Base-by-base conservation (phyloP, 2,888 invertebrate genomes). In the Volucella bombylans region DNA sequence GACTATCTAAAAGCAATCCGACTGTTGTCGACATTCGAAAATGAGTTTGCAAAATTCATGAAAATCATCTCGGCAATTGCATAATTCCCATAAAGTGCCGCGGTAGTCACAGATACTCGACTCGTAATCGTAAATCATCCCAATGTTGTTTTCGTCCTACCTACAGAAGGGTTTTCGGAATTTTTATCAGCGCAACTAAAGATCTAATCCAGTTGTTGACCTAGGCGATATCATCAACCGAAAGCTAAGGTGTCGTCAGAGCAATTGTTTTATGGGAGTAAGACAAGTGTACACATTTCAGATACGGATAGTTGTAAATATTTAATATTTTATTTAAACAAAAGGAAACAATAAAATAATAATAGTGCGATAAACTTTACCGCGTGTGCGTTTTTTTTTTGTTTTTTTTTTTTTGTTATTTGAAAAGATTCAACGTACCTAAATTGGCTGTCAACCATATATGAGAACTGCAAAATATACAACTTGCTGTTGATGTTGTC, bases 331-430 rank as follows among this genome's bases (percentile, higher is more conserved):
- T 78, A 62, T 65, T 55, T 76, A 61, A 45, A 41, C 52, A 54
- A 10, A 14, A 41, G 52, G 18, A 71, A 72, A 78, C 55, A 74
- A 82, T 72, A 82, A 71, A 72, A 78, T 49, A 74, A 82, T 72
- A 82, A 78, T 41, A 78, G 57, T 49, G 43, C 65, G 69, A 80
- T 67, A 54, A 73, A 74, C 80, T 74, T 62, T 55, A 50, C 47
- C 47, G 73, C 61, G 47, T 61, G 69, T 55, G 49, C 11, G 49
- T 1, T 6, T 12, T 12, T 49, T 31, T 49, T 45, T 67, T 31
- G 1, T 39, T 31, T 15, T 69, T 2, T n/a, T 9, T 43, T 39
- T 4, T 38, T 61, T 15, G 65, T 47, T 49, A 39, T 15, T n/a
- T 45, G 3, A 10, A n/a, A 38, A n/a, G 14, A 62, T 50, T 38